These are phyloP conservation scores for Steatornis caripensis DNA, from an alignment of 2,113 vertebrate genomes.

Conservation along the genomic window DNA sequence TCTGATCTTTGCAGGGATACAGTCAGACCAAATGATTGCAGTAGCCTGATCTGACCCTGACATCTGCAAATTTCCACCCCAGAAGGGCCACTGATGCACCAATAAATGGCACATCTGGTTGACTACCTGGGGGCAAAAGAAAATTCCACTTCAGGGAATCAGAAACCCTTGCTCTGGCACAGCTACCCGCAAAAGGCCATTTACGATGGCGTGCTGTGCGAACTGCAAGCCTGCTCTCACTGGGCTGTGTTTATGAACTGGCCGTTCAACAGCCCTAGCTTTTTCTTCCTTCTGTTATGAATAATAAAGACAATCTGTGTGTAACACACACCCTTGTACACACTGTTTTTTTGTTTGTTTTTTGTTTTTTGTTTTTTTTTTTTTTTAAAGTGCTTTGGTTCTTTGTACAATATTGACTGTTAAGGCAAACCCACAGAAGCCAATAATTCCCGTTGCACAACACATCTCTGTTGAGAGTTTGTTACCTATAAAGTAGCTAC, in stretches of 20 bases:
- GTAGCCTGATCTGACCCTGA: not conserved
- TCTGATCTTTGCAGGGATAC: not conserved
- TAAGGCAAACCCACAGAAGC: not conserved
- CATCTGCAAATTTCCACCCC: not conserved
- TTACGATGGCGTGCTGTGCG: not conserved
- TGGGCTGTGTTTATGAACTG: not conserved
- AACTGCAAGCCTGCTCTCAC: not conserved
- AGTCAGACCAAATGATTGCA: not conserved
- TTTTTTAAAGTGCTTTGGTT: not conserved
- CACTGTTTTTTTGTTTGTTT: no score
- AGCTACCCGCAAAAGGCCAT: not conserved
- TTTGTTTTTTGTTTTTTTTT: not conserved
- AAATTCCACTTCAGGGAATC: not conserved
- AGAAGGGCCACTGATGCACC: not conserved
- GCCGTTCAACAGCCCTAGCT: fast-evolving
- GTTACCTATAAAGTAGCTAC: not conserved
- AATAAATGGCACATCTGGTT: not conserved
- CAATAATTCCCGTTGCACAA: not conserved
- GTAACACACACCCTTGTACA: not conserved
- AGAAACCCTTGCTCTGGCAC: not conserved
- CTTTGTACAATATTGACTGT: not conserved
- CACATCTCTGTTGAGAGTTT: not conserved
- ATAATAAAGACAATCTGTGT: not conserved
- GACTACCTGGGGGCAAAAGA: not conserved
- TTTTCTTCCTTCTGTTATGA: not conserved